Evolutionary conservation across 1,140 invertebrate genomes (phyloP), one percentile per base, ranked within the genome.

Genomic region (Bursaphelenchus mucronatus): DNA sequence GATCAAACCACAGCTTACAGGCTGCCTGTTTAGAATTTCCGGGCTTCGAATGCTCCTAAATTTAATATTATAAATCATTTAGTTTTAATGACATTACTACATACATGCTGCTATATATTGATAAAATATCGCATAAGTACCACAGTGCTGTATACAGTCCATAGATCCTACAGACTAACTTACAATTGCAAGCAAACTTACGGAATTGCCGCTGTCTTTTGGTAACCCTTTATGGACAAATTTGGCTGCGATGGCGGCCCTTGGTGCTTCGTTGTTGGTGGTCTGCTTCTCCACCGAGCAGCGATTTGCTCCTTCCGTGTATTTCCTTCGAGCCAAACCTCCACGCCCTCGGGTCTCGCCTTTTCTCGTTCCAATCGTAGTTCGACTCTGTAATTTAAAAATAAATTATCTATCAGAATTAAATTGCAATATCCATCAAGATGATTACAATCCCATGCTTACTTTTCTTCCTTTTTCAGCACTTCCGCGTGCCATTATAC

Each of bases 1-100:
- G 40, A 17, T 64, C 41, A n/a, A 66, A 64, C 63, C 63, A 65
- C 7, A 15, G 63, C 8, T n/a, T n/a, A 53, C 63, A 65, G 13
- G 63, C 63, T 19, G 19, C 15, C n/a, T 63, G n/a, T 45, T 46
- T 65, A 8, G 63, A 49, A 19, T 63, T 44, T 46, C 15, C n/a
- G 17, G 61, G 61, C 15, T 17, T 41, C 1, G n/a, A 40, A 15
- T 56, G 59, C 44, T 61, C 59, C 59, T 61, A 50, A 53, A 61
- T n/a, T 15, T 15, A 15, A 44, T 10, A 46, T 15, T 10, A 44
- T 21, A 4, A 4, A 44, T 39, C 4, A 55, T 2, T 55, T 15
- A 1, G 13, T 1, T 5, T 30, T 30, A 30, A 30, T 30, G 30
- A 3, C 5, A 30, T 30, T 30, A 30, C 30, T 5, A 30, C 1